These are phyloP conservation scores for Bergia puertoricense DNA, from an alignment of 92 coral and sea anemone genomes.

Conservation along the genomic window DNA sequence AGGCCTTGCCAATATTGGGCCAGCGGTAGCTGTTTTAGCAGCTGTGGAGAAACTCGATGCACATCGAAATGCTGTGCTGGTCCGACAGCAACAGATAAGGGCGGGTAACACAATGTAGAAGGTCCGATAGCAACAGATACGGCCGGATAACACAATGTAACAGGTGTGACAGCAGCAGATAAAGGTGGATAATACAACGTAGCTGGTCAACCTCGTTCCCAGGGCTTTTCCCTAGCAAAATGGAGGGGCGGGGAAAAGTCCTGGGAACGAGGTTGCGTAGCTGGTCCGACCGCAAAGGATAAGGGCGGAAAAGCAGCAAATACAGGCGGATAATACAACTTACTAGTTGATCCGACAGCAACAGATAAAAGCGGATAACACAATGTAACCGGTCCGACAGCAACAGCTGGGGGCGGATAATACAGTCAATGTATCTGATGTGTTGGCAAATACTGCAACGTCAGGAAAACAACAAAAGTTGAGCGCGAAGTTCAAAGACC, in stretches of 20 bases:
- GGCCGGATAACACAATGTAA: background rate
- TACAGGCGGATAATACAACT: too few relatives aligned
- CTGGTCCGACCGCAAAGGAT: too few relatives aligned
- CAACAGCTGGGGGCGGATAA: too few relatives aligned
- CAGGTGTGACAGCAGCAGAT: constrained; percentile 40
- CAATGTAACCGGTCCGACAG: background rate
- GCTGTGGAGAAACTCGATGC: constrained; percentile 62
- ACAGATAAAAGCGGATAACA: constrained; percentile 1
- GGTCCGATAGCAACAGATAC: constrained; percentile 34
- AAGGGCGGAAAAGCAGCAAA: too few relatives aligned
- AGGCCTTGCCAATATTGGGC: constrained; percentile 60
- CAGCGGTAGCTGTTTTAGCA: constrained; percentile 64
- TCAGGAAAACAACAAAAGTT: too few relatives aligned
- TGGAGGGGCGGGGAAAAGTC: too few relatives aligned
- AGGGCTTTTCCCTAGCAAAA: too few relatives aligned
- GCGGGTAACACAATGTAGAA: background rate
- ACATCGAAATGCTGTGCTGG: constrained; percentile 58
- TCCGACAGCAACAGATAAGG: constrained; percentile 42
- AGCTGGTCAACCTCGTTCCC: too few relatives aligned
- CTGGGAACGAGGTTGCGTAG: too few relatives aligned
- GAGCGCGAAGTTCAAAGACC: too few relatives aligned
- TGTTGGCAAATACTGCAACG: background rate
- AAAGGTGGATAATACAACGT: background rate
- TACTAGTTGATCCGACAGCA: constrained; percentile 40
- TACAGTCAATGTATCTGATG: background rate